Base-by-base conservation (phyloP, 1,140 invertebrate species). In the Ganaspis sp. region DNA sequence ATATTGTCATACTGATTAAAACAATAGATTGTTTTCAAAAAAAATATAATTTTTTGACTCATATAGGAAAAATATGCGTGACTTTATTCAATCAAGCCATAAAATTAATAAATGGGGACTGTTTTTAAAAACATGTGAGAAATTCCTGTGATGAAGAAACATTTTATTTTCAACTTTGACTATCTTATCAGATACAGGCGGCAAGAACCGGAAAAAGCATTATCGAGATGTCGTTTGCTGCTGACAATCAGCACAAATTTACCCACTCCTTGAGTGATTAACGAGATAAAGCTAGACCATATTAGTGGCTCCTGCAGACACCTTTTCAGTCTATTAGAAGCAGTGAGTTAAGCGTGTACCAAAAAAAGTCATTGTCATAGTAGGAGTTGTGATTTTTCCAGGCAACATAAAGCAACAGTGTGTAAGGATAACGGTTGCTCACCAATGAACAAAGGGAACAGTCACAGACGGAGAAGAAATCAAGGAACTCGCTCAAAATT, bases 401-500 rank as follows among this genome's bases (percentile, higher is more conserved):
- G 21, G 80, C 84, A 80, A 82, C 1, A 49, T 73, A 84, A 81
- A 78, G 74, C 9, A 29, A 82, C 76, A 74, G 74, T 85, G 82
- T 85, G 81, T 84, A 84, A 85, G 81, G 83, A 54, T 82, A 82
- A 78, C 78, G 76, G 74, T 76, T 83, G 74, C 79, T 81, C 82
- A 87, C 86, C 86, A 87, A 87, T 87, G 86, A 87, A 83, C 83
- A 82, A 80, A 54, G 84, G 76, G 86, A 77, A 75, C 83, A 75
- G 77, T 81, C 69, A 38, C 75, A 73, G 72, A 73, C 70, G 80
- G 79, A 78, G 75, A 86, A 79, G 85, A 85, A 82, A 87, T 81
- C 78, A 82, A 77, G 81, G 81, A 80, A 87, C 85, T 40, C 85
- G 74, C 76, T 80, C 80, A 72, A 84, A 79, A 79, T 84, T 80